phyloP scores from a whole-genome alignment of 2,113 vertebrate genomes.

The Sphaerodactylus townsendi region DNA sequence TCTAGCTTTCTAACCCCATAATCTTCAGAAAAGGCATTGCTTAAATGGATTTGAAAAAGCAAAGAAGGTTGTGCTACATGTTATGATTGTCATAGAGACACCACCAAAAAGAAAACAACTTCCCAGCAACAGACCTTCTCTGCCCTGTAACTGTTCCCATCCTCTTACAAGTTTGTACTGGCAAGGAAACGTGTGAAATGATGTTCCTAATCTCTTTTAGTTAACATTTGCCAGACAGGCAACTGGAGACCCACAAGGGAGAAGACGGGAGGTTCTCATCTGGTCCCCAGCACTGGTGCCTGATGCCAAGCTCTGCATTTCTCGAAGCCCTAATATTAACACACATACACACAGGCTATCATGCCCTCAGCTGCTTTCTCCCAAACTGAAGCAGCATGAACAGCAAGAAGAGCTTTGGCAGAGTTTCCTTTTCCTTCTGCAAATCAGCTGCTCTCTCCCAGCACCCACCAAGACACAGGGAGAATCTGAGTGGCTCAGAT shows the following conservation, averaged over 20 bases:
- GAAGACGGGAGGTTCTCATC: too few species aligned
- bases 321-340: too few species aligned
- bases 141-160: neutral
- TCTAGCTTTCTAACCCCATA: neutral
- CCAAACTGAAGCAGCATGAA: neutral
- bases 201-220: neutral
- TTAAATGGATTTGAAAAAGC: neutral
- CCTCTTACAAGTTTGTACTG: neutral
- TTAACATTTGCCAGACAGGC: neutral
- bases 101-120: neutral
- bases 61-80: neutral
- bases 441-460: neutral
- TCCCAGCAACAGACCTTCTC: neutral
- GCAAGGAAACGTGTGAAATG: neutral
- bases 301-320: too few species aligned
- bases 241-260: neutral
- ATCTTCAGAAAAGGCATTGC: neutral
- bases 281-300: neutral
- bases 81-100: neutral
- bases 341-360: neutral
- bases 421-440: neutral
- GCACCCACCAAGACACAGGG: neutral
- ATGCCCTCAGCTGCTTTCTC: neutral
- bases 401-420: neutral
- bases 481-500: neutral